Percentiles rank a stretch among this genome's conserved stretches.
phyloP scores from a whole-genome alignment of 37 sponge, comb jelly and placozoan genomes.

The Hormiphora californensis region DNA sequence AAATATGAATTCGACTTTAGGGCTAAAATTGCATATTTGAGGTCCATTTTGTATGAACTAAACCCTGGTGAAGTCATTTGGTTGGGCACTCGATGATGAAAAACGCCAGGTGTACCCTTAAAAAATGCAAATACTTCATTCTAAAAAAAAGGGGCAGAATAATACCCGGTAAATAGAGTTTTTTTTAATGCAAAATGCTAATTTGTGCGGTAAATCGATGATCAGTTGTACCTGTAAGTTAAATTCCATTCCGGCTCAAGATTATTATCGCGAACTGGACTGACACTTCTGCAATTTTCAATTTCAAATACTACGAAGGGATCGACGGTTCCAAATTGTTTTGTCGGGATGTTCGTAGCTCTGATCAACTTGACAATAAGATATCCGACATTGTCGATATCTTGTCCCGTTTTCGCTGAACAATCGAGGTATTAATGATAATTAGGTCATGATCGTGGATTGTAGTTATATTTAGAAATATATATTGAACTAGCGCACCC shows the following conservation, averaged over 20 bases:
- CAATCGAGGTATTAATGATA: not conserved
- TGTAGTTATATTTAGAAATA: not conserved
- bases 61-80: too few species aligned
- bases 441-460: not conserved
- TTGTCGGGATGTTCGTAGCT: constrained; percentile 19
- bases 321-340: not conserved
- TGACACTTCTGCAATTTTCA: constrained; percentile 11
- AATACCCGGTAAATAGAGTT: too few species aligned
- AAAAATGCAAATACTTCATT: too few species aligned
- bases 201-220: too few species aligned
- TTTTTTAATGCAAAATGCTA: too few species aligned
- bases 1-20: too few species aligned
- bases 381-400: constrained; percentile 20
- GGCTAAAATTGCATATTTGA: too few species aligned
- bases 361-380: constrained; percentile 41
- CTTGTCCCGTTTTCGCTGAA: constrained; percentile 1
- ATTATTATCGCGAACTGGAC: constrained; percentile 8
- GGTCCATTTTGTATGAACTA: too few species aligned
- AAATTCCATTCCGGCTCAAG: constrained; percentile 50
- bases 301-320: constrained; percentile 36
- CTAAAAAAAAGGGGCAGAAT: too few species aligned
- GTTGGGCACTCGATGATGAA: too few species aligned
- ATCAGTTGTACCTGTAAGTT: constrained; percentile 50
- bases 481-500: too few species aligned
- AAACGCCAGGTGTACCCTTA: too few species aligned